Base-by-base conservation (phyloP, 2,113 vertebrate genomes). In the Xiphorhynchus elegans region DNA sequence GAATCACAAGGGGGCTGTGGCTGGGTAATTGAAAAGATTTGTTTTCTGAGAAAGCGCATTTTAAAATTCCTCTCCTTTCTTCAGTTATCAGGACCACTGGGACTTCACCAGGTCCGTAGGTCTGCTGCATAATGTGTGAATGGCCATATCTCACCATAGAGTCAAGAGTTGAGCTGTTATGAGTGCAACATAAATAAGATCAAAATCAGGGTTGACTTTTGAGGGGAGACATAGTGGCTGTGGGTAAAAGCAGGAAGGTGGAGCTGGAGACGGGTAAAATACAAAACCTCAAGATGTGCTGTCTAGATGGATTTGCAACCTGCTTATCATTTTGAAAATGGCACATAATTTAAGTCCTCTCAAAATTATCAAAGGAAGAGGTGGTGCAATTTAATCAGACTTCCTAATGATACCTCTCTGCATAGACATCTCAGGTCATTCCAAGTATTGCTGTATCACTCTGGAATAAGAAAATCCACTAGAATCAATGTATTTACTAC, bases 161-260 rank as follows among this genome's bases (percentile, higher is more conserved):
- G 93, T 89, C 92, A 95, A 94, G 89, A 93, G 91, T 19, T 70
- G 84, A 95, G 56, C 84, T 59, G 33, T 78, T 96, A 49, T 2
- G 7, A 74, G 52, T 50, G 33, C 28, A 77, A 46, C 47, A 80
- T 53, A 89, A 91, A 73, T 74, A 91, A 86, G 52, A 84, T 44
- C 64, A 89, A 78, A 91, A 69, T 87, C 60, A 44, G 62, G 62
- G 70, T 4, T 85, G 85, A 85, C 68, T 97, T 76, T 58, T 8
- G 13, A 88, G 13, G 13, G 31, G 37, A 93, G 39, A 83, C 13
- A 6, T 8, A 72, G 52, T 0, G 19, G 10, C 53, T 82, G 40
- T 44, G 49, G 10, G 49, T 52, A 56, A 85, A 73, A 85, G 28
- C 9, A 83, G 70, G 40, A 85, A 93, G 68, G 17, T 33, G 25